A percentile compares a stretch with the other conserved stretches of the same genome.
Conservation (phyloP, 2,888 invertebrate species). For the Sesia bembeciformis region DNA sequence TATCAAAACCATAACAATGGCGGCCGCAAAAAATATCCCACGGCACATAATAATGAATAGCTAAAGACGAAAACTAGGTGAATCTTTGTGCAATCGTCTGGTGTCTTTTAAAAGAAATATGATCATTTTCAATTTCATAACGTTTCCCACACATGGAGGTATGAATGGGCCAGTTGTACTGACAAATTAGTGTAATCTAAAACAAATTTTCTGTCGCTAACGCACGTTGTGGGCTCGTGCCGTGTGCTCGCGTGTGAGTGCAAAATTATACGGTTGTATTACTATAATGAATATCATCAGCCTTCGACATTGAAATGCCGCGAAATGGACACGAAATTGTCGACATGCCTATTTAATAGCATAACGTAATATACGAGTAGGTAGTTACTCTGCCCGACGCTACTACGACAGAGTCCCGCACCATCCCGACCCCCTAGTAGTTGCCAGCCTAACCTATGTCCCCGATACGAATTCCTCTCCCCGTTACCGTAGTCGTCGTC, state of each 20-base stretch:
- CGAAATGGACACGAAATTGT: conserved; percentile 10
- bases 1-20: conserved; percentile 63
- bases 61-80: conserved; percentile 73
- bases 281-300: conserved; percentile 34
- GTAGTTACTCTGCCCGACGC: too few species aligned
- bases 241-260: conserved; percentile 33
- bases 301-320: conserved; percentile 5
- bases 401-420: too few species aligned
- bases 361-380: not conserved
- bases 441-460: too few species aligned
- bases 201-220: conserved; percentile 53
- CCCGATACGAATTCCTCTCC: too few species aligned
- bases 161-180: conserved; percentile 49
- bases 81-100: conserved; percentile 70
- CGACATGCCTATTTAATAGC: conserved; percentile 4
- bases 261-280: conserved; percentile 41
- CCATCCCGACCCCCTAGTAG: too few species aligned
- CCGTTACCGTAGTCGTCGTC: too few species aligned
- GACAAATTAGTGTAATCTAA: conserved; percentile 71
- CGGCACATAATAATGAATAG: conserved; percentile 72
- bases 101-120: conserved; percentile 73
- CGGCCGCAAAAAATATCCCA: conserved; percentile 59
- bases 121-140: conserved; percentile 74
- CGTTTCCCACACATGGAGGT: conserved; percentile 58
- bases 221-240: conserved; percentile 37